Evolutionary conservation across 2,113 vertebrate species (phyloP).

Genomic region (Uropsilus gracilis): DNA sequence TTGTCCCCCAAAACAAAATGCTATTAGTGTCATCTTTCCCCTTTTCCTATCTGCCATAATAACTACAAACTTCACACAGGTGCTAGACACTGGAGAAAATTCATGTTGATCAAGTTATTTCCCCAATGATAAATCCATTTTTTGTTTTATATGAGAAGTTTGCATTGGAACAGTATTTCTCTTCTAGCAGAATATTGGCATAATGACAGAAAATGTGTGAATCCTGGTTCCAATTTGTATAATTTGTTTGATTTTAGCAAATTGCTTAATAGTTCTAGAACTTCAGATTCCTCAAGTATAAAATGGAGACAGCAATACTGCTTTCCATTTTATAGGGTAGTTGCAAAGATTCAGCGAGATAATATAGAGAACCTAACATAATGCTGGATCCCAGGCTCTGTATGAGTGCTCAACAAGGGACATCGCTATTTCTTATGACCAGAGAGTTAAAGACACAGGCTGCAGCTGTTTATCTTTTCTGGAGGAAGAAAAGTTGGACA

Average conservation of each 20-base stretch:
- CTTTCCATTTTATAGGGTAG: neutral
- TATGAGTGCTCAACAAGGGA: no score
- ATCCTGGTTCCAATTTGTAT: neutral
- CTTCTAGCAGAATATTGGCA: neutral
- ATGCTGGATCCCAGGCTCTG: neutral
- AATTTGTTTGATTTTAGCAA: neutral
- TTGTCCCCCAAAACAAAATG: neutral
- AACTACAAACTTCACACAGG: neutral
- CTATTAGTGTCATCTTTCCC: neutral
- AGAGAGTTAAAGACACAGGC: neutral
- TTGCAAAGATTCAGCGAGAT: neutral
- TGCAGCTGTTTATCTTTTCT: neutral
- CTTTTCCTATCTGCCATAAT: neutral
- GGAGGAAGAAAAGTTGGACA: neutral
- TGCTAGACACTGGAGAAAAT: neutral
- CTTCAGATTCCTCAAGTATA: neutral
- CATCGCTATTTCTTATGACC: neutral
- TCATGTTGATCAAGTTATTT: neutral
- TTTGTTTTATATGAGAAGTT: neutral
- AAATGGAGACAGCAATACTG: neutral
- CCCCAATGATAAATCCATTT: neutral
- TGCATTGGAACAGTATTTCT: neutral
- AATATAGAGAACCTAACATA: neutral
- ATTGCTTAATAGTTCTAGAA: neutral
- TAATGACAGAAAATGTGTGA: neutral